Base-by-base conservation (phyloP, 2,797 vertebrate species). In the Mallotus villosus region DNA sequence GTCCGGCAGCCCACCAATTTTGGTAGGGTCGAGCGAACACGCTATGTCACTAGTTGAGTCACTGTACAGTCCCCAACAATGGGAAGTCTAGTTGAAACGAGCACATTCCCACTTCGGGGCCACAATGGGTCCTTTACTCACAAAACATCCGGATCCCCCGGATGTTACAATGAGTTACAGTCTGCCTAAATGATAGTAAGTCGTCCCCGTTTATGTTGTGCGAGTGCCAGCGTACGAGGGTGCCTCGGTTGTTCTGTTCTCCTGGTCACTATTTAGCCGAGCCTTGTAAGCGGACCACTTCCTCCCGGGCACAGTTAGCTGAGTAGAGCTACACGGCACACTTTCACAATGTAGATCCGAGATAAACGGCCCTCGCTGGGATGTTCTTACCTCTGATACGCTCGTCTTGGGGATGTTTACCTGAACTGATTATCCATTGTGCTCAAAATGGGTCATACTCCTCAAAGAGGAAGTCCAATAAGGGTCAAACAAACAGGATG, bases 41-140 rank as follows among this genome's bases (percentile, higher is more conserved):
- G 25, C 46, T 55, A 57, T 77, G 74, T 78, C 63, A 76, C 77
- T 68, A 53, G 74, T 81, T 74, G 76, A 84, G 80, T 81, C 78
- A 78, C 75, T 74, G 68, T 75, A 72, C 22, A 71, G 75, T 83
- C 68, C 11, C 67, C 24, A 67, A 73, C 67, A 80, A 77, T 68
- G 66, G 63, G 62, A 57, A 58, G 71, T 61, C 46, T 73, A 73
- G 62, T 74, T 68, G 63, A 72, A 72, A 65, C 49, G 68, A 67
- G 69, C 72, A 74, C 62, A 34, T 58, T 57, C 41, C 49, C n/a
- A 61, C 74, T 77, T 79, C 59, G 75, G 67, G 68, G 67, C 29
- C 70, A 74, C 74, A 84, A 68, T 74, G 76, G 63, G 71, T 68
- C 8, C 76, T 2, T 46, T 8, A 46, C 41, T 46, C 46, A 71